Percentiles rank a stretch among this genome's conserved stretches.
Conservation (phyloP, 64 coral and sea anemone genomes). For the Trachythela sp. region DNA sequence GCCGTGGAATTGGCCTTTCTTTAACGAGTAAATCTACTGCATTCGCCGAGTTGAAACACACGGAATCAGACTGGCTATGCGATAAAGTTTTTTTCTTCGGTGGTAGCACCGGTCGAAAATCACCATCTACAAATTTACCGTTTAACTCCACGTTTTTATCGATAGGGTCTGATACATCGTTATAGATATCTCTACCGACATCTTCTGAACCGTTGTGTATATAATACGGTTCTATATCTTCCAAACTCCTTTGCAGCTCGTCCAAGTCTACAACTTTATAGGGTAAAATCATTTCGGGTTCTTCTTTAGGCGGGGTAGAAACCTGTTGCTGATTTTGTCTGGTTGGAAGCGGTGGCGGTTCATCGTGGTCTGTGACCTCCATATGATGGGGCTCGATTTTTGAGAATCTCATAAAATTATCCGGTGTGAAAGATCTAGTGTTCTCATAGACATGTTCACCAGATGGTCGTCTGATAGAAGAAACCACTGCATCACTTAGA, state of each 20-base stretch:
- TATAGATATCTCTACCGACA: neutral
- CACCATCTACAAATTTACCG: neutral
- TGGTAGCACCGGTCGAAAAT: neutral
- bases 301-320: neutral
- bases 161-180: neutral
- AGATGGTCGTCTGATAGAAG: neutral
- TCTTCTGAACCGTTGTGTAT: neutral
- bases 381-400: neutral
- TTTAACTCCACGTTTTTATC: neutral
- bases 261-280: conserved; percentile 15
- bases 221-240: conserved; percentile 10
- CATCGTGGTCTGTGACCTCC: neutral
- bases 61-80: neutral
- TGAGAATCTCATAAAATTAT: neutral
- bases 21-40: neutral
- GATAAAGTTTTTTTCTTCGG: neutral
- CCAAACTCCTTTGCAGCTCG: neutral
- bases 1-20: neutral
- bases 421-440: neutral
- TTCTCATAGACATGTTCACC: neutral
- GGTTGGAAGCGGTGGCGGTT: neutral
- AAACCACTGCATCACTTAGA: neutral
- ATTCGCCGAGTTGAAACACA: neutral
- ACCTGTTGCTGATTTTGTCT: neutral
- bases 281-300: neutral